Conservation (phyloP, 2,113 vertebrate genomes). For the Coptodon rendalli region DNA sequence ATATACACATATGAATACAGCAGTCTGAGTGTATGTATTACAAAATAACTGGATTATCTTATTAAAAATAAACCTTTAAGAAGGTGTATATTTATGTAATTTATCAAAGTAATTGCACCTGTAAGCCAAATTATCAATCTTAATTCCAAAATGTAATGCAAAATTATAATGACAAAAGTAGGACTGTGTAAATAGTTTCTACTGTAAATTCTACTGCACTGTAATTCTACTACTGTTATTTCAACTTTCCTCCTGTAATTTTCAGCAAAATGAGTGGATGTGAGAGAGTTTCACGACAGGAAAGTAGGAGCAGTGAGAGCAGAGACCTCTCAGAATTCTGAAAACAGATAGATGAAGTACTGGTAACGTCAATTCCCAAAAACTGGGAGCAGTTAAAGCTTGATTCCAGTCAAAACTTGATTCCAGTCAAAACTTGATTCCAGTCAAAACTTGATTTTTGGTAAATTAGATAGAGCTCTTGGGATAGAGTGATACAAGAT, state of each 20-base stretch:
- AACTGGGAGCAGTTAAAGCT: fast-evolving
- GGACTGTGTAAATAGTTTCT: fast-evolving
- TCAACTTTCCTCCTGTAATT: too few species aligned
- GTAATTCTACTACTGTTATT: fast-evolving
- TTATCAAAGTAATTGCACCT: too few species aligned
- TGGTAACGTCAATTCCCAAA: fast-evolving
- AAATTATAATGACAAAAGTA: fast-evolving
- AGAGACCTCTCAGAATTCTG: too few species aligned
- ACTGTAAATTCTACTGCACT: too few species aligned
- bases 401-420: background rate
- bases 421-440: fast-evolving
- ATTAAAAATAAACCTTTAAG: fast-evolving
- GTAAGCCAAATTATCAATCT: fast-evolving
- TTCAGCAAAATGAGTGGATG: too few species aligned
- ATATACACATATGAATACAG: background rate
- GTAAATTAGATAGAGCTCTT: fast-evolving
- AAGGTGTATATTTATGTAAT: too few species aligned
- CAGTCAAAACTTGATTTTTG: fast-evolving
- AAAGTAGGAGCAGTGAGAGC: too few species aligned
- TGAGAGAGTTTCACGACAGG: too few species aligned
- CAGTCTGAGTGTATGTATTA: fast-evolving
- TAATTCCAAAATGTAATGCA: fast-evolving
- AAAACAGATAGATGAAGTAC: background rate
- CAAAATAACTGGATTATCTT: fast-evolving
- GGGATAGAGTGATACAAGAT: fast-evolving